Conservation (phyloP, 2,888 invertebrate species). For the Spodoptera exigua region DNA sequence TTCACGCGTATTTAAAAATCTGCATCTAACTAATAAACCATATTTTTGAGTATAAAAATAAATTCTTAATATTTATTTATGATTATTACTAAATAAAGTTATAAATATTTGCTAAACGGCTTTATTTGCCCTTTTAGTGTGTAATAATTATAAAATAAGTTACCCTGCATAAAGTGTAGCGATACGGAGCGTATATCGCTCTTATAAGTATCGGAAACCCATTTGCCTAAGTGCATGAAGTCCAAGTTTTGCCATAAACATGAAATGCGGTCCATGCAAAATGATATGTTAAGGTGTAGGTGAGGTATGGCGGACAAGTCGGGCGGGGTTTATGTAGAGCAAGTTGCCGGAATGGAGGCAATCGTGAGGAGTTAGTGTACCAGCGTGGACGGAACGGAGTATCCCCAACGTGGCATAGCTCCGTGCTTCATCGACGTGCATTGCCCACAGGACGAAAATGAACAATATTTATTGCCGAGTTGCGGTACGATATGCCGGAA, state of each 20-base stretch:
- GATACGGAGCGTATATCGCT: constrained; percentile 77
- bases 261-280: constrained; percentile 85
- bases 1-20: no score
- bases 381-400: constrained; percentile 32
- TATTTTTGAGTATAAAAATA: no score
- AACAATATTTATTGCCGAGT: constrained; percentile 84
- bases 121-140: constrained; percentile 63
- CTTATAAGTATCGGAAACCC: constrained; percentile 88
- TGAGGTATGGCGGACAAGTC: constrained; percentile 63
- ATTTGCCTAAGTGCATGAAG: constrained; percentile 88
- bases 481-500: constrained; percentile 78
- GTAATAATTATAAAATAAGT: constrained; percentile 78
- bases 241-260: constrained; percentile 88
- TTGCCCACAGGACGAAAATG: constrained; percentile 83
- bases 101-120: constrained; percentile 45
- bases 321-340: constrained; percentile 47
- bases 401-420: constrained; percentile 68
- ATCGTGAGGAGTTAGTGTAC: constrained; percentile 59
- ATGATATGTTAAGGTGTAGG: constrained; percentile 86
- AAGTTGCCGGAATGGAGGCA: constrained; percentile 54
- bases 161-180: constrained; percentile 78
- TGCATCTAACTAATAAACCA: no score
- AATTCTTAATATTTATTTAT: constrained; percentile 1
- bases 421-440: constrained; percentile 74
- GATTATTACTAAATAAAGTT: constrained; percentile 25